A percentile compares a stretch with the other conserved stretches of the same genome.
Conservation (phyloP, 2,888 invertebrate genomes). For the Lysandra bellargus region DNA sequence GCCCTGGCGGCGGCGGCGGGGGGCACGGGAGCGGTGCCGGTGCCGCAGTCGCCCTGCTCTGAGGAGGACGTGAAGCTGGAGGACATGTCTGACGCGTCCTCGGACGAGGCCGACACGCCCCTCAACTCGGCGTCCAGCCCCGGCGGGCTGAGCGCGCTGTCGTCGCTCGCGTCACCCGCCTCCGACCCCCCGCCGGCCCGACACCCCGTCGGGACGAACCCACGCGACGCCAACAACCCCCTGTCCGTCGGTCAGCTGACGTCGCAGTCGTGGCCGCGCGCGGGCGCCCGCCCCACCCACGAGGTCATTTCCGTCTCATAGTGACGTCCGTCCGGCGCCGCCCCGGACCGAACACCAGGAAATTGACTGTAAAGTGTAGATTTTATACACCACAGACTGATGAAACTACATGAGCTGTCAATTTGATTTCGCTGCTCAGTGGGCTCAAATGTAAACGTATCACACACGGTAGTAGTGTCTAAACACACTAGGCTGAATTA, state of each 20-base stretch:
- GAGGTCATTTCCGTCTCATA: slow-evolving; percentile 66
- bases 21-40: slow-evolving; percentile 86
- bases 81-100: slow-evolving; percentile 84
- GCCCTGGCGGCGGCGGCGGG: slow-evolving; percentile 85
- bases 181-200: slow-evolving; percentile 84
- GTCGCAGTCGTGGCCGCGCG: slow-evolving; percentile 81
- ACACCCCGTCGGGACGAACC: slow-evolving; percentile 94
- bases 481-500: no score
- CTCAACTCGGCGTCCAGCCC: slow-evolving; percentile 74
- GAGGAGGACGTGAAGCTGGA: slow-evolving; percentile 85
- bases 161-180: slow-evolving; percentile 87
- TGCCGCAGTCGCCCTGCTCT: slow-evolving; percentile 90
- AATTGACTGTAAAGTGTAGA: slow-evolving; percentile 41
- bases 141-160: slow-evolving; percentile 73
- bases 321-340: slow-evolving; percentile 45
- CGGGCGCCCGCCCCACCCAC: slow-evolving; percentile 64
- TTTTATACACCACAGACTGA: not conserved
- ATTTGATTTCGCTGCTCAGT: not conserved
- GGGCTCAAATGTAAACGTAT: no score
- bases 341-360: slow-evolving; percentile 28
- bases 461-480: no score
- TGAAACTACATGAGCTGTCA: not conserved
- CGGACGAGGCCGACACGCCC: slow-evolving; percentile 79
- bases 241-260: slow-evolving; percentile 94
- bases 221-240: slow-evolving; percentile 95